A percentile compares a stretch with the other conserved stretches of the same genome.
Conservation (phyloP, 2,113 vertebrate genomes). For the Neolamprologus caudopunctatus region DNA sequence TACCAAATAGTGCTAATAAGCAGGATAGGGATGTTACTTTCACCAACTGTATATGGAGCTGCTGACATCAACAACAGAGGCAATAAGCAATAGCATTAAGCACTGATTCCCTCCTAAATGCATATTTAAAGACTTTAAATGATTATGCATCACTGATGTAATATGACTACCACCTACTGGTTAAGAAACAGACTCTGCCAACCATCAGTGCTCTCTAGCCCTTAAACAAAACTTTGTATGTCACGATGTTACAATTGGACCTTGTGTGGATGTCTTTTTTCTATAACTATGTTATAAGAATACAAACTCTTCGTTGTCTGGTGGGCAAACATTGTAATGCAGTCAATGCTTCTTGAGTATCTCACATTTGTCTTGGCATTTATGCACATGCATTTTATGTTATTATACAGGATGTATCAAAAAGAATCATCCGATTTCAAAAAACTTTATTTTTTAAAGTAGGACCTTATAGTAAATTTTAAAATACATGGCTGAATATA, state of each 20-base stretch:
- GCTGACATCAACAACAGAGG: neutral
- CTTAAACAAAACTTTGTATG: neutral
- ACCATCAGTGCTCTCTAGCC: neutral
- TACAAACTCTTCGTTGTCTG: neutral
- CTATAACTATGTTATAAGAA: neutral
- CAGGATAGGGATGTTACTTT: neutral
- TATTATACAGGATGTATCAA: neutral
- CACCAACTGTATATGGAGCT: neutral
- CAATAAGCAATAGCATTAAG: neutral
- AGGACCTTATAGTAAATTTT: neutral
- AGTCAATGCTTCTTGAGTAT: neutral
- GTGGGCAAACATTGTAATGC: neutral
- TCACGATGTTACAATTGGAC: neutral
- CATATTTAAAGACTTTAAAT: neutral
- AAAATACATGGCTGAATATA: neutral
- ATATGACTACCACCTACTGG: conserved; percentile 60
- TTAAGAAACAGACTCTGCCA: conserved; percentile 3
- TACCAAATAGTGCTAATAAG: neutral
- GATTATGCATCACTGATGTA: conserved; percentile 21
- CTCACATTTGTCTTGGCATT: neutral
- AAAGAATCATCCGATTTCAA: neutral
- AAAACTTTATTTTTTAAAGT: neutral
- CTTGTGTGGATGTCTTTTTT: neutral
- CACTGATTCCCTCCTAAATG: neutral
- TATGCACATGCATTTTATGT: neutral